Evolutionary conservation across 2,113 vertebrate genomes (phyloP).

Genomic region (Todiramphus saurophagus): DNA sequence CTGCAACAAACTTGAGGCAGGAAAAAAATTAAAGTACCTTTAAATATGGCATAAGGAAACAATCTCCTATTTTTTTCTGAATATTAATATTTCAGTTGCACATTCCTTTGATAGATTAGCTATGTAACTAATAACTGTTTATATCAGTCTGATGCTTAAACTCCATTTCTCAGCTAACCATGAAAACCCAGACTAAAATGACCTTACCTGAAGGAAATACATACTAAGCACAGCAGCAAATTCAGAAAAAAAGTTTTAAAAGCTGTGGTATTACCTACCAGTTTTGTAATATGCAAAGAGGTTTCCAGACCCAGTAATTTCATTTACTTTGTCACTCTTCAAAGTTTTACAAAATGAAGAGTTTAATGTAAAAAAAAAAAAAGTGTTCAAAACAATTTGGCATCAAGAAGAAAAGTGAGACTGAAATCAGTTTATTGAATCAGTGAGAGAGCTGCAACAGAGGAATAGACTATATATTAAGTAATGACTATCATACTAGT

Average conservation of each 20-base stretch:
- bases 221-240: background rate
- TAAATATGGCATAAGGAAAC: background rate
- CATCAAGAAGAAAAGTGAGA: background rate
- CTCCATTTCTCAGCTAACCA: background rate
- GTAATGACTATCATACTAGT: background rate
- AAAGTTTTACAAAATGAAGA: background rate
- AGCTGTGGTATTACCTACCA: background rate
- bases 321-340: background rate
- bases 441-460: background rate
- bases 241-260: background rate
- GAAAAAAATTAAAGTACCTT: background rate
- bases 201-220: background rate
- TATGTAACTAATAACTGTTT: background rate
- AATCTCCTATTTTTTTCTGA: background rate
- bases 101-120: background rate
- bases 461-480: background rate
- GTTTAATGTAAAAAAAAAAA: background rate
- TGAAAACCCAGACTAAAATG: background rate
- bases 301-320: background rate
- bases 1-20: slow-evolving; percentile 88
- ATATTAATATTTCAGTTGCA: background rate
- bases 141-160: background rate
- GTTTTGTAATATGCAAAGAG: background rate
- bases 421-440: background rate
- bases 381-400: background rate